Conservation (phyloP, 2,113 vertebrate species). For the Leptobrachium leishanense region DNA sequence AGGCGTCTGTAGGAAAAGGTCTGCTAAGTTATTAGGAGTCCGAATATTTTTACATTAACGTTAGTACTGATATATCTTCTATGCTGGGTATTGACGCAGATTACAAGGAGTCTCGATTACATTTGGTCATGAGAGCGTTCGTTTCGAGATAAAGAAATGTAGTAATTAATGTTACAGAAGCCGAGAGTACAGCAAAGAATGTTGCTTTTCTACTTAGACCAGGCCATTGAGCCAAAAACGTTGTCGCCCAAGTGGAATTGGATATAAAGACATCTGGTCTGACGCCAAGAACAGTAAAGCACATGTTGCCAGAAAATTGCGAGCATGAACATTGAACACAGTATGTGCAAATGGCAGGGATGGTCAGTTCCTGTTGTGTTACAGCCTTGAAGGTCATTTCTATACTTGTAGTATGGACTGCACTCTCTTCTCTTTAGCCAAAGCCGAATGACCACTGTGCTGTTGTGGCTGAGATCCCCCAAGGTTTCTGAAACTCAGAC, state of each 20-base stretch:
- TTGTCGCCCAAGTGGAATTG: not conserved
- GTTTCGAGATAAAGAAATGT: not conserved
- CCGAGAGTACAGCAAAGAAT: not conserved
- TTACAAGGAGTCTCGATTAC: not conserved
- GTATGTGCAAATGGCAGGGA: not conserved
- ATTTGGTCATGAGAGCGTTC: not conserved
- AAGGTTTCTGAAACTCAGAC: slow-evolving; percentile 27
- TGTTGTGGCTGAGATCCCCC: slow-evolving; percentile 39
- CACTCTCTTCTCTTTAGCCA: slow-evolving; percentile 45
- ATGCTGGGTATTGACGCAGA: not conserved
- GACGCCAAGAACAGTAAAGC: not conserved
- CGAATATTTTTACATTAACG: slow-evolving; percentile 1
- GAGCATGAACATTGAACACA: not conserved
- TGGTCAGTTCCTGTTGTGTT: slow-evolving; percentile 9
- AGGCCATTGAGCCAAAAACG: not conserved
- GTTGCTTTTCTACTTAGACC: slow-evolving; percentile 8
- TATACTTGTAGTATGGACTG: slow-evolving; percentile 25
- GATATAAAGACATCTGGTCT: not conserved
- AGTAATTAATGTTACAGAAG: not conserved
- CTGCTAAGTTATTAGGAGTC: not conserved
- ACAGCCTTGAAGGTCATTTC: slow-evolving; percentile 1
- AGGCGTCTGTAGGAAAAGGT: not conserved
- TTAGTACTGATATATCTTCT: not conserved
- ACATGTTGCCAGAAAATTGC: not conserved
- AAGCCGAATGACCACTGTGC: slow-evolving; percentile 49